Evolutionary conservation across 2,888 invertebrate genomes (phyloP).

Genomic region (Drosophila lacicola): DNA sequence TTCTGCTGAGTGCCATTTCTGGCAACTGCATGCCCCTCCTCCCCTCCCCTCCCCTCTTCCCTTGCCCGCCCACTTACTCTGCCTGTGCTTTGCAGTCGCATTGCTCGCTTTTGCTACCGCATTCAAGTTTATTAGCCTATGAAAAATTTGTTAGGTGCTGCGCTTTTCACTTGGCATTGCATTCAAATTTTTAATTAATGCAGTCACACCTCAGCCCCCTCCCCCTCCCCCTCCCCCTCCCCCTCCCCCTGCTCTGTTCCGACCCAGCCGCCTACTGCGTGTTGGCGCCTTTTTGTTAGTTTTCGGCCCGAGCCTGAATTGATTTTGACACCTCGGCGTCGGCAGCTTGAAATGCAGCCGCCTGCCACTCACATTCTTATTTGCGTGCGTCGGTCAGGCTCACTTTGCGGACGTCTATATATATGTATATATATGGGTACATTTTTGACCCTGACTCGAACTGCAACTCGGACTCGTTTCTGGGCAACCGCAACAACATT

Average conservation of each 20-base stretch:
- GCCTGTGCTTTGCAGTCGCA: constrained; percentile 15
- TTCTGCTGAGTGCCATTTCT: constrained; percentile 39
- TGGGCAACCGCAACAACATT: constrained; percentile 59
- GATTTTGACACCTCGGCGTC: constrained; percentile 46
- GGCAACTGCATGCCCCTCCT: neutral
- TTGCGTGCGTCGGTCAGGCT: constrained; percentile 34
- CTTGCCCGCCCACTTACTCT: neutral
- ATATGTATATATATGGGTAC: neutral
- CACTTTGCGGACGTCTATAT: constrained; percentile 2
- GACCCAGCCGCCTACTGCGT: neutral
- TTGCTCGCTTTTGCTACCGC: constrained; percentile 54
- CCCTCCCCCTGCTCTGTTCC: too few species aligned
- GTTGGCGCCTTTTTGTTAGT: constrained; percentile 8
- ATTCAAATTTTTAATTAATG: constrained; percentile 80
- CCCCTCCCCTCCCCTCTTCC: neutral
- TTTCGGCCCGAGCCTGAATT: constrained; percentile 26
- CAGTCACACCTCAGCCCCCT: constrained; percentile 49
- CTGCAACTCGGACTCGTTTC: constrained; percentile 2
- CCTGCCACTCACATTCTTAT: constrained; percentile 28
- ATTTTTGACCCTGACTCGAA: constrained; percentile 19
- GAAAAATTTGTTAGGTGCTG: constrained; percentile 78
- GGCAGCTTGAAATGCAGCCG: constrained; percentile 22
- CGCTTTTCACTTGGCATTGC: constrained; percentile 71
- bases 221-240: neutral
- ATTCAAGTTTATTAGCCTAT: constrained; percentile 81